A percentile compares a stretch with the other conserved stretches of the same genome.
Conservation (phyloP, 2,113 vertebrate genomes). For the Alligator sinensis region DNA sequence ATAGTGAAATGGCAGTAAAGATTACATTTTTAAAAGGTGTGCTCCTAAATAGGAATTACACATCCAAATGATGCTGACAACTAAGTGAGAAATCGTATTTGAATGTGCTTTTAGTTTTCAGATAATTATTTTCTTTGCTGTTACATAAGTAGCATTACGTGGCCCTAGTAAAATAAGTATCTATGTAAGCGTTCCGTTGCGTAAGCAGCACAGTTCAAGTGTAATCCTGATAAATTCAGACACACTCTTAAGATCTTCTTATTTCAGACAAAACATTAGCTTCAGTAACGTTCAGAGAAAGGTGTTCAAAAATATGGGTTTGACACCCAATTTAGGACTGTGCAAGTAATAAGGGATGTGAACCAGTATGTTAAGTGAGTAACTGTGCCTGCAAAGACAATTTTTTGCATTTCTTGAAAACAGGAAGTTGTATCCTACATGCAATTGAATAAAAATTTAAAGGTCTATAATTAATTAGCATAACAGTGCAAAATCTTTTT, state of each 20-base stretch:
- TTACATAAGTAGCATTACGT: neutral
- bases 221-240: conserved; percentile 4
- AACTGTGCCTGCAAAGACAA: neutral
- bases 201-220: neutral
- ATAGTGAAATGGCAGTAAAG: neutral
- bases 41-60: neutral
- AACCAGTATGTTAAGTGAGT: neutral
- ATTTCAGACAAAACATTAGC: neutral
- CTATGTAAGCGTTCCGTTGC: neutral
- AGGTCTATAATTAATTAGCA: conserved; percentile 36
- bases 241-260: neutral
- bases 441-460: neutral
- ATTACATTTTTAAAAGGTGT: neutral
- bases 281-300: conserved; percentile 20
- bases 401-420: conserved; percentile 17
- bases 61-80: neutral
- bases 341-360: neutral
- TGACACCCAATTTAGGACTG: neutral
- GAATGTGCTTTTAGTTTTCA: neutral
- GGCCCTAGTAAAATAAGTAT: neutral
- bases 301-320: conserved; percentile 9
- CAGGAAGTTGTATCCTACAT: neutral
- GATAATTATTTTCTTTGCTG: neutral
- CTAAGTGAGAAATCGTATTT: conserved; percentile 1
- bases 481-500: conserved; percentile 56